phyloP scores from a whole-genome alignment of 2,888 invertebrate genomes.

The Netelia melanura region DNA sequence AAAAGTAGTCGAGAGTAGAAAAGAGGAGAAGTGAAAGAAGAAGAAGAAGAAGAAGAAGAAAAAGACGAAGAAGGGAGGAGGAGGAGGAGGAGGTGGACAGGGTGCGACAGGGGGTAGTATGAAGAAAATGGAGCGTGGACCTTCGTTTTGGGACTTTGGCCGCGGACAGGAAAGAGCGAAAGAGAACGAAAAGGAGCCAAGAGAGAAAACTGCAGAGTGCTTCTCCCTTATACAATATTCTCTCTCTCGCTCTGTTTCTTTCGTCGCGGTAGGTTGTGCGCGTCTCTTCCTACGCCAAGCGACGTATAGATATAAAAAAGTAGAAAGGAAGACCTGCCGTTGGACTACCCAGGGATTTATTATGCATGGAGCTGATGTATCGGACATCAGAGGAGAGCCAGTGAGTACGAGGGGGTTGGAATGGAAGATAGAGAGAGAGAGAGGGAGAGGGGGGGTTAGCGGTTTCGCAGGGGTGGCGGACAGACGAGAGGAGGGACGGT shows the following conservation, averaged over 20 bases:
- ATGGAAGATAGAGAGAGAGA: neutral
- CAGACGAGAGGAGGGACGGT: slow-evolving; percentile 59
- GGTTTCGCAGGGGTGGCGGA: slow-evolving; percentile 29
- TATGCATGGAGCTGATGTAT: slow-evolving; percentile 83
- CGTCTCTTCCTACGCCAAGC: slow-evolving; percentile 9
- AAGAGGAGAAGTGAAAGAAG: slow-evolving; percentile 12
- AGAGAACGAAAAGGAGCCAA: slow-evolving; percentile 34
- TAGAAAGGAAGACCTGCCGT: slow-evolving; percentile 34
- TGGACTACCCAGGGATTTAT: slow-evolving; percentile 79
- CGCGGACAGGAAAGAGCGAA: slow-evolving; percentile 54
- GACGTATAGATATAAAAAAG: neutral
- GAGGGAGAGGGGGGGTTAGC: slow-evolving; percentile 13
- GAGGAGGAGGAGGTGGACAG: slow-evolving; percentile 21
- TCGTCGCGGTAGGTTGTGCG: slow-evolving; percentile 13
- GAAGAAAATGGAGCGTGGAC: slow-evolving; percentile 66
- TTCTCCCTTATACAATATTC: slow-evolving; percentile 19
- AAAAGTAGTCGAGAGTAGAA: slow-evolving; percentile 32
- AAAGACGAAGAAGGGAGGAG: neutral
- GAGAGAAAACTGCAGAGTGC: slow-evolving; percentile 17
- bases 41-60: slow-evolving; percentile 22
- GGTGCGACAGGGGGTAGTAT: slow-evolving; percentile 34
- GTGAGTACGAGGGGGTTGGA: slow-evolving; percentile 49
- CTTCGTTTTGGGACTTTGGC: slow-evolving; percentile 74
- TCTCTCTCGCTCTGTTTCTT: slow-evolving; percentile 27
- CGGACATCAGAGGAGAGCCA: slow-evolving; percentile 80